Evolutionary conservation across 2,888 invertebrate species (phyloP).

Genomic region (Pyrgus malvae): DNA sequence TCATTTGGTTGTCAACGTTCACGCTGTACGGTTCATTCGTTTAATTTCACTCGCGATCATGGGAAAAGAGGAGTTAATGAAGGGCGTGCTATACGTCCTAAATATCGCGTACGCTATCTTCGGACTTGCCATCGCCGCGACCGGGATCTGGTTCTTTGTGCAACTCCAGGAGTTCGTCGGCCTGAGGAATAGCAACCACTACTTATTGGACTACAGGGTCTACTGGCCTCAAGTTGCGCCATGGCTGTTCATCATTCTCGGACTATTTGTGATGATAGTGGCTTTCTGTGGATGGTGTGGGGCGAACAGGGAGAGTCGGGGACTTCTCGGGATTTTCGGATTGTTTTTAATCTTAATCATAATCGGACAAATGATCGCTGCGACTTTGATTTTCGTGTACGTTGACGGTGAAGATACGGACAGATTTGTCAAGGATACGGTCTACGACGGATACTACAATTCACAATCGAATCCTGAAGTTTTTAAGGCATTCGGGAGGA

Average conservation of each 20-base stretch:
- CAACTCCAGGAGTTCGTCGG: conserved; percentile 69
- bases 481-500: conserved; percentile 65
- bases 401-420: conserved; percentile 75
- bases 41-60: conserved; percentile 49
- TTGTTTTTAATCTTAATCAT: conserved; percentile 64
- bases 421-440: conserved; percentile 71
- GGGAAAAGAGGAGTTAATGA: conserved; percentile 70
- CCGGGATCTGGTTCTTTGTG: conserved; percentile 77
- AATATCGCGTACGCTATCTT: conserved; percentile 72
- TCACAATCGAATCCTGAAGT: conserved; percentile 71
- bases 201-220: conserved; percentile 69
- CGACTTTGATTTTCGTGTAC: conserved; percentile 69
- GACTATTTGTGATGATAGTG: conserved; percentile 65
- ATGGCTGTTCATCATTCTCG: conserved; percentile 73
- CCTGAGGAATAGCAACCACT: conserved; percentile 71
- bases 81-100: conserved; percentile 65
- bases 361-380: conserved; percentile 62
- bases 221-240: conserved; percentile 78
- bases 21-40: conserved; percentile 54
- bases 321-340: conserved; percentile 65
- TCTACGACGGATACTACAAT: conserved; percentile 76
- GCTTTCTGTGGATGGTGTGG: conserved; percentile 75
- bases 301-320: conserved; percentile 63
- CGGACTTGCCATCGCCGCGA: conserved; percentile 67
- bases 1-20: conserved; percentile 64